A percentile compares a stretch with the other conserved stretches of the same genome.
Conservation (phyloP, 2,888 invertebrate genomes). For the Drosophila prostipennis region DNA sequence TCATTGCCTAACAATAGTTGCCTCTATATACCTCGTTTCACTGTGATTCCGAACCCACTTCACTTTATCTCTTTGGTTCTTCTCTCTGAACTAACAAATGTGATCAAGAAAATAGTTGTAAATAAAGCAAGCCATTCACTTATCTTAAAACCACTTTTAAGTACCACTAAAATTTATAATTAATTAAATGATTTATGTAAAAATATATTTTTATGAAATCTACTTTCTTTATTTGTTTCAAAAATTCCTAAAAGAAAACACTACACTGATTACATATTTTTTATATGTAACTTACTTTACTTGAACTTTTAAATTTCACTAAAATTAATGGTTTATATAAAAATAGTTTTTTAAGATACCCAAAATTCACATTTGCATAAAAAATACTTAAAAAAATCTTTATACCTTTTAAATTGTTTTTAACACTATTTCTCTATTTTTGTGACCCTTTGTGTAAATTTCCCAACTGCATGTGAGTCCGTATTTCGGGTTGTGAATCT, state of each 20-base stretch:
- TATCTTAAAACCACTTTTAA: neutral
- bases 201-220: too few relatives aligned
- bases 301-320: too few relatives aligned
- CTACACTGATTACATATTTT: too few relatives aligned
- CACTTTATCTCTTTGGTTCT: constrained; percentile 9
- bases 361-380: too few relatives aligned
- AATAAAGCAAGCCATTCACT: too few relatives aligned
- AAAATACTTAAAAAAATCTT: too few relatives aligned
- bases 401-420: too few relatives aligned
- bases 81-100: constrained; percentile 2
- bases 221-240: too few relatives aligned
- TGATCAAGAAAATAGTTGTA: neutral
- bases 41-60: constrained; percentile 42
- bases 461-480: constrained; percentile 19
- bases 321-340: too few relatives aligned
- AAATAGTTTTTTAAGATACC: too few relatives aligned
- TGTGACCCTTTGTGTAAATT: neutral
- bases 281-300: too few relatives aligned
- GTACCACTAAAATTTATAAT: neutral
- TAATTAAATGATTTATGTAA: neutral
- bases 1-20: constrained; percentile 80
- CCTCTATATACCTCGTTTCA: constrained; percentile 25
- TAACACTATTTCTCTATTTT: neutral
- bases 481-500: constrained; percentile 52
- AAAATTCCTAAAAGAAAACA: too few relatives aligned